A percentile compares a stretch with the other conserved stretches of the same genome.
These are phyloP conservation scores for Empidonax traillii DNA, from an alignment of 2,113 vertebrate species.

Conservation along the genomic window DNA sequence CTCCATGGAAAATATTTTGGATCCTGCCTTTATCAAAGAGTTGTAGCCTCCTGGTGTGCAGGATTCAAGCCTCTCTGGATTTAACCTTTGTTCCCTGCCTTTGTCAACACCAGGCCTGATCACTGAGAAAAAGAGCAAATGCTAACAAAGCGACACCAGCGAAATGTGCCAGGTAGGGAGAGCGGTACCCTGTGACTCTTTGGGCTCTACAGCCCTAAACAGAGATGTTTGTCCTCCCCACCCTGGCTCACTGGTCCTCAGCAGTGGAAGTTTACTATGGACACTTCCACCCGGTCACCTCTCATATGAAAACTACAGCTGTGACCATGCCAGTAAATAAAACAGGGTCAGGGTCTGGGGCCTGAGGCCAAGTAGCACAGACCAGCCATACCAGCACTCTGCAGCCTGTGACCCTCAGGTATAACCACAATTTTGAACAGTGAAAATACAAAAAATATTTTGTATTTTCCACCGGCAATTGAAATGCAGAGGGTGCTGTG, in stretches of 20 bases:
- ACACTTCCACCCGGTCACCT: neutral
- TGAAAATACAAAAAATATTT: neutral
- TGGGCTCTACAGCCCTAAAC: neutral
- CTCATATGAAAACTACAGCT: neutral
- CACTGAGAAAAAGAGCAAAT: neutral
- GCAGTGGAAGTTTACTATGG: neutral
- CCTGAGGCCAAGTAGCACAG: neutral
- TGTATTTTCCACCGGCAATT: neutral
- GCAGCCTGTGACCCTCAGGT: neutral
- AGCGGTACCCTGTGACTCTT: neutral
- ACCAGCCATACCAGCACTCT: fast-evolving
- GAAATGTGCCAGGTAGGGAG: neutral
- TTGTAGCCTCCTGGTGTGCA: neutral
- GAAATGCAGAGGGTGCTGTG: neutral
- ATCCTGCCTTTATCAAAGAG: neutral
- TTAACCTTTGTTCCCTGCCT: neutral
- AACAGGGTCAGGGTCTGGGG: neutral
- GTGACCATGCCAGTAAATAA: neutral
- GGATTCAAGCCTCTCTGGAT: neutral
- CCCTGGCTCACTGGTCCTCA: neutral
- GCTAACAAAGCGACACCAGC: neutral
- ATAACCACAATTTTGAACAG: neutral
- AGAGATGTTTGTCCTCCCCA: neutral
- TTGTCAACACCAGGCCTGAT: neutral
- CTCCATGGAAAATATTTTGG: neutral